Evolutionary conservation across 2,888 invertebrate genomes (phyloP).

Genomic region (Crocallis elinguaria): DNA sequence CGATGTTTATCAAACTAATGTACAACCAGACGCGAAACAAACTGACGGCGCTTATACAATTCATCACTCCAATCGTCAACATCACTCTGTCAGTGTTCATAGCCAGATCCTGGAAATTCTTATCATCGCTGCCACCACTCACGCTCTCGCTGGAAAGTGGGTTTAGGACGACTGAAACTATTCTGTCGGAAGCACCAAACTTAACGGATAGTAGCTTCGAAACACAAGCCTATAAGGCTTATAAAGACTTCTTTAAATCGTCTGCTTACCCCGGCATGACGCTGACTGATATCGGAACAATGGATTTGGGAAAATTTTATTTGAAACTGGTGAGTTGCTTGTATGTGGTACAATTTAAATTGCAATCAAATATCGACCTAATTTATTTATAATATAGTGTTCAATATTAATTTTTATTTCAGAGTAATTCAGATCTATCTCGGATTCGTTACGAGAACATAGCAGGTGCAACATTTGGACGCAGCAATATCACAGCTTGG

Average conservation of each 20-base stretch:
- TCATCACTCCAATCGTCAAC: constrained; percentile 74
- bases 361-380: too few relatives aligned
- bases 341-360: too few relatives aligned
- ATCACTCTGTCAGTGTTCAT: constrained; percentile 73
- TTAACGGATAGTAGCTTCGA: constrained; percentile 57
- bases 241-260: constrained; percentile 66
- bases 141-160: constrained; percentile 79
- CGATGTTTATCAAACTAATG: constrained; percentile 74
- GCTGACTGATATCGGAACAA: constrained; percentile 63
- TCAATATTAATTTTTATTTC: constrained; percentile 32
- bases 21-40: constrained; percentile 73
- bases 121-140: constrained; percentile 85
- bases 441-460: constrained; percentile 82
- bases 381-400: neutral
- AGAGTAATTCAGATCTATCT: constrained; percentile 63
- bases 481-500: constrained; percentile 85
- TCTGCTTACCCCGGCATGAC: constrained; percentile 56
- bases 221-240: constrained; percentile 57
- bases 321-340: constrained; percentile 74
- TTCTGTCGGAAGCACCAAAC: constrained; percentile 58
- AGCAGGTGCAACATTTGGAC: constrained; percentile 83
- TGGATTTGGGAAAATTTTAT: constrained; percentile 69
- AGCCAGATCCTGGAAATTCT: constrained; percentile 75
- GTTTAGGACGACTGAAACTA: constrained; percentile 64
- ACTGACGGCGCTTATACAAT: constrained; percentile 70